These are phyloP conservation scores for Trachelus iudaicus DNA, from an alignment of 2,888 invertebrate species.

Conservation along the genomic window DNA sequence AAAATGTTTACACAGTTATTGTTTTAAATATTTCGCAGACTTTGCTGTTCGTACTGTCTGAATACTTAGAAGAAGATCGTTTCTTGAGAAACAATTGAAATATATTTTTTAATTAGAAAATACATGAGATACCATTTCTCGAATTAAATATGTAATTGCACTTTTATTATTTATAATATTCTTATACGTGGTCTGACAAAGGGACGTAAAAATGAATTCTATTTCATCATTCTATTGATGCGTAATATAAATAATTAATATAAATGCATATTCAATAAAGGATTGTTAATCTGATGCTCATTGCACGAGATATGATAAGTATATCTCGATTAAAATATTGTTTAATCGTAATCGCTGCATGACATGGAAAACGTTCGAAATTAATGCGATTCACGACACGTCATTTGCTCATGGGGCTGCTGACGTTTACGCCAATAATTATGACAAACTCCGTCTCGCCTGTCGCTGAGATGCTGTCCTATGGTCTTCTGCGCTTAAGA, in stretches of 20 bases:
- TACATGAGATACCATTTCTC: neutral
- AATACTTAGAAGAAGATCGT: neutral
- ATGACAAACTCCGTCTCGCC: conserved; percentile 58
- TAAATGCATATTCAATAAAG: neutral
- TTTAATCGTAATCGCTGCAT: neutral
- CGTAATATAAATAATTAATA: neutral
- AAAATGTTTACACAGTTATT: conserved; percentile 10
- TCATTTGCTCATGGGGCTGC: conserved; percentile 18
- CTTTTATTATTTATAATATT: neutral
- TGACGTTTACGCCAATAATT: conserved; percentile 47
- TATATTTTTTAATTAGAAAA: neutral
- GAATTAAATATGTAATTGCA: neutral
- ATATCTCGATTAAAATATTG: neutral
- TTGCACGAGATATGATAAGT: neutral
- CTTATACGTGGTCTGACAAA: neutral
- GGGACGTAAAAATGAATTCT: neutral
- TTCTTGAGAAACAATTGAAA: neutral
- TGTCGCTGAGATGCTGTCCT: conserved; percentile 30
- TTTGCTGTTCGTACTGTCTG: neutral
- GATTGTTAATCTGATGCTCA: neutral
- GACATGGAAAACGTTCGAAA: neutral
- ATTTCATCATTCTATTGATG: no score
- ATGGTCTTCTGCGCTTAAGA: conserved; percentile 31
- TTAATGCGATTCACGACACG: neutral
- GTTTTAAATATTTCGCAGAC: neutral